Base-by-base conservation (phyloP, 2,797 vertebrate species). In the Hydrolagus colliei region DNA sequence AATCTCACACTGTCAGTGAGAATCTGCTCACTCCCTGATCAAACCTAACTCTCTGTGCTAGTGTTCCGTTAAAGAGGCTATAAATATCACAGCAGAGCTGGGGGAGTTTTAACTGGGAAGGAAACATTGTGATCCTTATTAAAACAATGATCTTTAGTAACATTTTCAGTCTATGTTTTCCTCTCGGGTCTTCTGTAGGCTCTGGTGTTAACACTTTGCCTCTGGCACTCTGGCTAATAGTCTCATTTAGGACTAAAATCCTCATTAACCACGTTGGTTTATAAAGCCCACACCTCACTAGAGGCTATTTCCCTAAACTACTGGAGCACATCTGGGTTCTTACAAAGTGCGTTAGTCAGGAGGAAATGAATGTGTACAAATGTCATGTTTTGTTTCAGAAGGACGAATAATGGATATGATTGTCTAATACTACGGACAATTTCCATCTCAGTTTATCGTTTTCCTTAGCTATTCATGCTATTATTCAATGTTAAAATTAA, bases 31-130 rank as follows among this genome's bases (percentile, higher is more conserved):
- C 41, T 52, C 41, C 41, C 41, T 52, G 41, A 52, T 52, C 41
- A 52, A 52, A 52, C 41, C 41, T 52, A 52, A 52, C 41, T 52
- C 41, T 52, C 41, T 6, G 41, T 52, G 41, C 41, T 52, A 6
- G 41, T 3, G 41, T 52, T 52, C 41, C 41, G 6, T 52, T 52
- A 6, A 52, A 11, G 27, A 41, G 32, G 63, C 65, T 84, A 84
- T 84, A 84, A 84, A 84, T 84, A 71, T 71, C 71, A 71, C 32
- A 84, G 20, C 79, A 41, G 65, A 5, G 16, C 65, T 84, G 32
- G 63, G 71, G 79, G 79, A 65, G 35, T 63, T 84, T 41, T 84
- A 84, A 84, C 79, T 84, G 65, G 67, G 71, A 68, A 84, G 35
- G 27, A 84, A 67, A 5, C 65, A 84, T 65, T 84, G 67, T 71